Evolutionary conservation across 1,140 invertebrate genomes (phyloP).

Genomic region (Caligus rogercresseyi): DNA sequence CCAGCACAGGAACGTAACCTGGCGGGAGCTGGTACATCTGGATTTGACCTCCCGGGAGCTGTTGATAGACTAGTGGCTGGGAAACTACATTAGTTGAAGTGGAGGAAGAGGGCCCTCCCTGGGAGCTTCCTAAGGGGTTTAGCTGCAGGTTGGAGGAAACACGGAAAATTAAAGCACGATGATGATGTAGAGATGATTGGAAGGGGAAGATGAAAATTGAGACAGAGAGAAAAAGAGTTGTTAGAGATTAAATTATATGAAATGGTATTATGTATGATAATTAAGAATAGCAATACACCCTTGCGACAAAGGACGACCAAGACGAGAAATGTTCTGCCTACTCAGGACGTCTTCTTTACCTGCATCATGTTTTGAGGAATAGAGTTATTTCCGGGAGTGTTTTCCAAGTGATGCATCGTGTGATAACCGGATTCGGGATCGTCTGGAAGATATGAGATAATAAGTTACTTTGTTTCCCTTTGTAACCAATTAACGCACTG

Average conservation of each 20-base stretch:
- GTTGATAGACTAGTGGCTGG: conserved; percentile 7
- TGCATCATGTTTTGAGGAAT: background rate
- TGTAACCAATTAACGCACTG: no score
- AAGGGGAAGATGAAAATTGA: no score
- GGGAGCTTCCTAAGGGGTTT: background rate
- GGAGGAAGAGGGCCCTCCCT: background rate
- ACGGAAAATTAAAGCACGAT: background rate
- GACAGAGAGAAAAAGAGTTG: no score
- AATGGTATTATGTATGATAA: no score
- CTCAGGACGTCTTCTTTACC: no score
- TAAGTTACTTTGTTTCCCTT: no score
- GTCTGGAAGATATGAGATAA: background rate
- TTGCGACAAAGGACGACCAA: background rate
- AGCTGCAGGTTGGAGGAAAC: background rate
- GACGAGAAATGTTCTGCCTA: no score
- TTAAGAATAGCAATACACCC: no score
- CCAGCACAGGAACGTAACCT: background rate
- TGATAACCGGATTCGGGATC: background rate
- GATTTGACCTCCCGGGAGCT: background rate
- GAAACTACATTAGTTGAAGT: background rate
- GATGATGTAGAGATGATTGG: background rate
- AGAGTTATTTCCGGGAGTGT: background rate
- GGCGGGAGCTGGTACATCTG: conserved; percentile 5
- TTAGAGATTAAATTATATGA: no score
- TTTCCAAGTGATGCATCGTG: background rate